phyloP scores from a whole-genome alignment of 1,140 invertebrate genomes.

The Drosophila sucinea region DNA sequence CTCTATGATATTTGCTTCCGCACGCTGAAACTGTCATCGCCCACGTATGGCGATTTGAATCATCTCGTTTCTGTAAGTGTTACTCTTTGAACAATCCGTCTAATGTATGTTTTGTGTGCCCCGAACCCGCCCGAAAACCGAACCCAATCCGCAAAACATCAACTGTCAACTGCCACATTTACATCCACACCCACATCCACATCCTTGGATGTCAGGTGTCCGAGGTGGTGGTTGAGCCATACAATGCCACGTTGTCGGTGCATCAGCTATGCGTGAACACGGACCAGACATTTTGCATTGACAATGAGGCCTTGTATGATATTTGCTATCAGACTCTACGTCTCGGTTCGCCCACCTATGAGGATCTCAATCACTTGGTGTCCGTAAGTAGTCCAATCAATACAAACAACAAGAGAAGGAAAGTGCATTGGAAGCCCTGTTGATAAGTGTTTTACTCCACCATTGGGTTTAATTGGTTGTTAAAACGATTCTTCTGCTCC shows the following conservation, averaged over 20 bases:
- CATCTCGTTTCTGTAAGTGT: conserved; percentile 89
- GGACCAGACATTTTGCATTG: conserved; percentile 88
- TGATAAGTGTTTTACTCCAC: not conserved
- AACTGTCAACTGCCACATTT: not conserved
- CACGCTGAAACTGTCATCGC: conserved; percentile 93
- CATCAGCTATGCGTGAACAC: conserved; percentile 92
- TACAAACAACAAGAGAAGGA: not conserved
- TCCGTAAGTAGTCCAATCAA: conserved; percentile 84
- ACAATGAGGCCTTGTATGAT: conserved; percentile 88
- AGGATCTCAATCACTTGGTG: conserved; percentile 89
- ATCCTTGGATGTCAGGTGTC: conserved; percentile 86
- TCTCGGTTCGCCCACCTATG: conserved; percentile 92
- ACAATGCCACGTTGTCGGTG: conserved; percentile 92
- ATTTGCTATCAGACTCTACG: conserved; percentile 87
- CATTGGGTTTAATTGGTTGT: not conserved
- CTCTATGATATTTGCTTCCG: conserved; percentile 97
- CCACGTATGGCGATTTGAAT: conserved; percentile 94
- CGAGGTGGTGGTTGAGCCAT: conserved; percentile 89
- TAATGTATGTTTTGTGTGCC: conserved; percentile 51
- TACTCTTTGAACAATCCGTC: conserved; percentile 48
- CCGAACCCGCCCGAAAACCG: not conserved
- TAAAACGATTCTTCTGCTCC: no score
- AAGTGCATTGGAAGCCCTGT: not conserved
- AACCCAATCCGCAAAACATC: not conserved
- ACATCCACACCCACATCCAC: not conserved